Percentiles rank a stretch among this genome's conserved stretches.
These are phyloP conservation scores for Mus caroli DNA, from an alignment of 2,797 vertebrate species.

Conservation along the genomic window DNA sequence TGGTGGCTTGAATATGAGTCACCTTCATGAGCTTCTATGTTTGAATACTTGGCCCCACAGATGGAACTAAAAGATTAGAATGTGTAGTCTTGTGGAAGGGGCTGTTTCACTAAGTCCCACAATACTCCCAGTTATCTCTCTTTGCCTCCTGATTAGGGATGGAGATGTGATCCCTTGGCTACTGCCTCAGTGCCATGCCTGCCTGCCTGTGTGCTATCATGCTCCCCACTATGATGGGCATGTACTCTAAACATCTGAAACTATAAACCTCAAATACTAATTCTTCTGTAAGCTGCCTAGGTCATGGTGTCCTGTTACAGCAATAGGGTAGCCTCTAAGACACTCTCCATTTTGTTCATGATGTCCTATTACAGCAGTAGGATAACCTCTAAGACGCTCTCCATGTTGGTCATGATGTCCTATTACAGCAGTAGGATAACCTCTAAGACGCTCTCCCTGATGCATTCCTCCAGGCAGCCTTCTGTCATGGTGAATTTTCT, in stretches of 20 bases:
- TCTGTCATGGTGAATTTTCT: background rate
- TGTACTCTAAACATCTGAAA: background rate
- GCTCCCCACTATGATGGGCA: background rate
- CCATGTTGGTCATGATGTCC: rapidly evolving
- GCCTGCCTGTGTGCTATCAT: background rate
- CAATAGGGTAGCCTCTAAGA: background rate
- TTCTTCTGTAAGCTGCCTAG: background rate
- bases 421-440: background rate
- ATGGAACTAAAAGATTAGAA: background rate
- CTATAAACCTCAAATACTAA: background rate
- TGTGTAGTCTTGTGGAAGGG: background rate
- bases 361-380: background rate
- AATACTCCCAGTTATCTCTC: background rate
- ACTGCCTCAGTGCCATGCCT: background rate
- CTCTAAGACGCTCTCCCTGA: background rate
- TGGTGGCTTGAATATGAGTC: background rate
- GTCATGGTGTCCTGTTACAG: background rate
- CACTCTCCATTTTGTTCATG: background rate
- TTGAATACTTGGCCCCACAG: background rate
- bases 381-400: background rate
- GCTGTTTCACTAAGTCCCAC: background rate
- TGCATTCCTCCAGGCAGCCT: background rate
- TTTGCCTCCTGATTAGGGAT: background rate
- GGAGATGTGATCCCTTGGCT: no score
- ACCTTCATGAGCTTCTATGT: background rate